These are phyloP conservation scores for Eospalax fontanierii DNA, from an alignment of 2,797 vertebrate species.

Conservation along the genomic window DNA sequence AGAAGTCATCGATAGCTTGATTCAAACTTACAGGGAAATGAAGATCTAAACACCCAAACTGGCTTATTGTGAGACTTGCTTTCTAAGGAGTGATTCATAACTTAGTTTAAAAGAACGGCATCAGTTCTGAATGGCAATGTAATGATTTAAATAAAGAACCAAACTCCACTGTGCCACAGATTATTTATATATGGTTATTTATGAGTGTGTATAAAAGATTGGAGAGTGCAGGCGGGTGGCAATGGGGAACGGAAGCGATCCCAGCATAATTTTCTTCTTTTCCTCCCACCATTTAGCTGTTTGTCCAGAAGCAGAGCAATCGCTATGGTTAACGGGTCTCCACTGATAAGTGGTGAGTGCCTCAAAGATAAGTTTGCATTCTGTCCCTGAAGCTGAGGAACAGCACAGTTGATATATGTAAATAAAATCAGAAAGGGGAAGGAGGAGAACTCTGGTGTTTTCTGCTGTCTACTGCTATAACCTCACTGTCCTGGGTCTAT, in stretches of 20 bases:
- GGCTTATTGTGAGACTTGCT: not conserved
- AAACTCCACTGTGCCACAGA: constrained; percentile 7
- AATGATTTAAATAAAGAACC: constrained; percentile 52
- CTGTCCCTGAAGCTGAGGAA: not conserved
- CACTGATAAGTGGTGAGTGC: not conserved
- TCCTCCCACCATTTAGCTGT: not conserved
- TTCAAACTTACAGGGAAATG: constrained; percentile 42
- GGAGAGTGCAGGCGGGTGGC: not conserved
- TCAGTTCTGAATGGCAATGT: constrained; percentile 52
- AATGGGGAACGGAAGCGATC: not conserved
- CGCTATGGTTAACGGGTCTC: not conserved
- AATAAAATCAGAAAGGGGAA: not conserved
- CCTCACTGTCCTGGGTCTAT: not conserved
- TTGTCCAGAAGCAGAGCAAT: constrained; percentile 27
- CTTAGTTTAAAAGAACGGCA: constrained; percentile 5
- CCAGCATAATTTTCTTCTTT: constrained; percentile 25
- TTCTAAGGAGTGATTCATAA: not conserved
- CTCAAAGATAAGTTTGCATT: constrained; percentile 4
- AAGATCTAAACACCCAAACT: not conserved
- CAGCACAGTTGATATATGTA: not conserved
- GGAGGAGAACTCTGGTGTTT: not conserved
- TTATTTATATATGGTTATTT: constrained; percentile 9
- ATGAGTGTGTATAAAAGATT: not conserved
- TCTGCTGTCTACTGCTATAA: not conserved
- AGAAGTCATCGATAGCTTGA: not conserved